Evolutionary conservation across 64 coral and sea anemone genomes (phyloP).

Genomic region (Cladopsammia gracilis): DNA sequence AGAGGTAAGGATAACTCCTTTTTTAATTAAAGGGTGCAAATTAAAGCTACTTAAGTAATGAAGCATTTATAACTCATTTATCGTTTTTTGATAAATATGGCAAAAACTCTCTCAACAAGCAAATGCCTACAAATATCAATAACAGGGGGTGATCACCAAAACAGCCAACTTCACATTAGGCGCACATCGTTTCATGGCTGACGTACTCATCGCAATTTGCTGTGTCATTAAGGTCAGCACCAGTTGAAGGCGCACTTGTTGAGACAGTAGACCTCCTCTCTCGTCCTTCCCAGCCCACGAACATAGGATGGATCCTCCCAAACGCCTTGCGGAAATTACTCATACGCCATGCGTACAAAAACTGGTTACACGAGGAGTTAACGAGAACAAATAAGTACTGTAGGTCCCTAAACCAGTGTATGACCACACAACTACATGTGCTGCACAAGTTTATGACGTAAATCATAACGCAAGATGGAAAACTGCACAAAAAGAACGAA

Average conservation of each 20-base stretch:
- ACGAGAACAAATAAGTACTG: conserved; percentile 58
- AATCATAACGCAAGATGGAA: conserved; percentile 72
- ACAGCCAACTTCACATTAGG: no score
- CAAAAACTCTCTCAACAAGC: no score
- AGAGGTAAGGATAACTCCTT: no score
- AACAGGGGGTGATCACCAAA: no score
- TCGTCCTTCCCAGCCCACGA: neutral
- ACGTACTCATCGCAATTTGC: neutral
- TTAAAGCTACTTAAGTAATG: no score
- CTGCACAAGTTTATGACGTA: conserved; percentile 77
- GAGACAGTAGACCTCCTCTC: neutral
- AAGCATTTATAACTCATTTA: no score
- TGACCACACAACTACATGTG: conserved; percentile 65
- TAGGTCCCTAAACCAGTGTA: conserved; percentile 79
- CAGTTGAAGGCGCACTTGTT: neutral
- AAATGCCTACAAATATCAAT: no score
- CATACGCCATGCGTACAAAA: conserved; percentile 82
- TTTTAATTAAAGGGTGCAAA: no score
- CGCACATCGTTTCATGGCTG: no score
- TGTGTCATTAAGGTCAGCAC: neutral
- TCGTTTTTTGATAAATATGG: no score
- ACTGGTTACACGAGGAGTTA: conserved; percentile 71
- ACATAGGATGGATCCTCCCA: conserved; percentile 1
- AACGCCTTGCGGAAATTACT: conserved; percentile 56
- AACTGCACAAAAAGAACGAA: conserved; percentile 47